phyloP scores from a whole-genome alignment of 2,113 vertebrate species.

The Leptobrachium leishanense region DNA sequence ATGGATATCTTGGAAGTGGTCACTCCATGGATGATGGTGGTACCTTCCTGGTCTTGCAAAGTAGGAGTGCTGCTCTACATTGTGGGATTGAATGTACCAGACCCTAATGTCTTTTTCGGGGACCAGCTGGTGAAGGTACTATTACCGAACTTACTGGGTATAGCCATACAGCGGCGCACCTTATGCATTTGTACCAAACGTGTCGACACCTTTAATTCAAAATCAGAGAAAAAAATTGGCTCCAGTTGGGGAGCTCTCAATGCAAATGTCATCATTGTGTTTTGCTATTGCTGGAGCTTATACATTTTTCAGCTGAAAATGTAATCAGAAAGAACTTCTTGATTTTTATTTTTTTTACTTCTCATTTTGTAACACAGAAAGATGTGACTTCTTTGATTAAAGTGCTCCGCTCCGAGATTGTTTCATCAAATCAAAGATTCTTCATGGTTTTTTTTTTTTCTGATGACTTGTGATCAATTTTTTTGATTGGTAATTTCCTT shows the following conservation, averaged over 20 bases:
- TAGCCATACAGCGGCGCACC: no score
- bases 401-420: constrained; percentile 23
- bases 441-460: constrained; percentile 5
- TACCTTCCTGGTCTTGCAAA: no score
- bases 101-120: no score
- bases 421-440: constrained; percentile 41
- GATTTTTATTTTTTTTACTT: constrained; percentile 16
- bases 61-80: no score
- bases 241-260: neutral
- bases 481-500: constrained; percentile 9
- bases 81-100: no score
- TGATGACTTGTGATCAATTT: neutral
- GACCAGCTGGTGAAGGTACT: no score
- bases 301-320: constrained; percentile 21
- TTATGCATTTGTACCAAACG: no score
- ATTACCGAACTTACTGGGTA: no score
- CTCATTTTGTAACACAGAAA: constrained; percentile 20
- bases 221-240: no score
- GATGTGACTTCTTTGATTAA: constrained; percentile 45
- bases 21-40: no score
- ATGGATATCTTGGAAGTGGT: no score
- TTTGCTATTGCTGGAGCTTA: neutral
- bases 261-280: constrained; percentile 7
- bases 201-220: no score
- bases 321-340: constrained; percentile 40